Conservation (phyloP, 2,888 invertebrate genomes). For the Lysandra bellargus region DNA sequence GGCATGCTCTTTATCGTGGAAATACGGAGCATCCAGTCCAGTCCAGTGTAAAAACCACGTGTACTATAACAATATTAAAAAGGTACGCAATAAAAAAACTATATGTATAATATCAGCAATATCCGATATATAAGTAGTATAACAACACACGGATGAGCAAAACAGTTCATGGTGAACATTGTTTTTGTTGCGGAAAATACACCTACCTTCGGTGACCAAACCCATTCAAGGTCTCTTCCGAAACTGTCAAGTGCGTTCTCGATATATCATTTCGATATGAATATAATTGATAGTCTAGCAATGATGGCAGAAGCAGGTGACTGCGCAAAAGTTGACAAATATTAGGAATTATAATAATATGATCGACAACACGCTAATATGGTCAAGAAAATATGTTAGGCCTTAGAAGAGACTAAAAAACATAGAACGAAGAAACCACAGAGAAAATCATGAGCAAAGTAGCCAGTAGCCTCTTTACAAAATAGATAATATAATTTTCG, state of each 20-base stretch:
- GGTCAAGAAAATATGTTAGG: not conserved
- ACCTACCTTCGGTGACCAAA: not conserved
- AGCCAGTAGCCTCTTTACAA: no score
- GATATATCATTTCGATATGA: not conserved
- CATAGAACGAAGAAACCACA: no score
- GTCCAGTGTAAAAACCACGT: no score
- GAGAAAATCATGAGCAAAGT: no score
- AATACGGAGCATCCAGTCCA: no score
- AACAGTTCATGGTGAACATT: not conserved
- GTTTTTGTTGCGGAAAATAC: not conserved
- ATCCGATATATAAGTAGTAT: not conserved
- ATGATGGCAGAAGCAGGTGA: conserved; percentile 2
- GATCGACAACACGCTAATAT: not conserved
- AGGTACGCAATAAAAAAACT: no score
- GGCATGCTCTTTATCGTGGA: no score
- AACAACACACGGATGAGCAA: not conserved
- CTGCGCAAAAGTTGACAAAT: not conserved
- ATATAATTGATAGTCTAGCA: not conserved
- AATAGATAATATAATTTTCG: no score
- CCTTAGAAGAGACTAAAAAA: no score
- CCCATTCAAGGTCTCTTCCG: not conserved
- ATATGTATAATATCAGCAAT: no score
- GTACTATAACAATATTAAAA: no score
- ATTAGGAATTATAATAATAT: not conserved
- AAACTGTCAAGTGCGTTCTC: not conserved